phyloP scores from a whole-genome alignment of 2,888 invertebrate species.

The Xylota segnis region DNA sequence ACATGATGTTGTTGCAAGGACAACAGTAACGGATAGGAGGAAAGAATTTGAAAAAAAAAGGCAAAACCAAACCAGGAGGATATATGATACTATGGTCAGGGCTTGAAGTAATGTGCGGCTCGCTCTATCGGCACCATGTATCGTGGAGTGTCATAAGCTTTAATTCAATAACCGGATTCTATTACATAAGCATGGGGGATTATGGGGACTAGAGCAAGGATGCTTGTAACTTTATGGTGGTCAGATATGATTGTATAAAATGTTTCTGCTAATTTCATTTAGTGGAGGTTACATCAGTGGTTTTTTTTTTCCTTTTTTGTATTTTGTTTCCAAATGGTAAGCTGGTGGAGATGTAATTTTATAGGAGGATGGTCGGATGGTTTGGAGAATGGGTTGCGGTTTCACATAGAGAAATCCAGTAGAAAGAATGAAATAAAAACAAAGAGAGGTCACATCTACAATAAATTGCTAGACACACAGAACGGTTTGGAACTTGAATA shows the following conservation, averaged over 20 bases:
- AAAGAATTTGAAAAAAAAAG: constrained; percentile 9
- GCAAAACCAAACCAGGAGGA: neutral
- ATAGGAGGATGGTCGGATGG: too few relatives aligned
- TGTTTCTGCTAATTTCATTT: constrained; percentile 58
- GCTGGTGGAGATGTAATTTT: neutral
- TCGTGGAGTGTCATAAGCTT: constrained; percentile 60
- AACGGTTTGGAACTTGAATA: too few relatives aligned
- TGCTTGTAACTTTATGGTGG: constrained; percentile 27
- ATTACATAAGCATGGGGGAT: constrained; percentile 33
- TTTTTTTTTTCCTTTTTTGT: neutral
- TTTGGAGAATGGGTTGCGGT: too few relatives aligned
- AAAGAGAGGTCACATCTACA: too few relatives aligned
- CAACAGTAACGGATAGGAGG: neutral
- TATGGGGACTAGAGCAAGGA: constrained; percentile 34
- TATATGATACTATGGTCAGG: neutral
- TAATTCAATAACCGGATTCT: constrained; percentile 64
- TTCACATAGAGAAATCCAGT: too few relatives aligned
- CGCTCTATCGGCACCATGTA: constrained; percentile 56
- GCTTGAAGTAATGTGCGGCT: constrained; percentile 37
- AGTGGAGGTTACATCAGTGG: constrained; percentile 26
- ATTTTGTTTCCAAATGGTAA: neutral
- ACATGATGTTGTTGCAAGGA: constrained; percentile 41
- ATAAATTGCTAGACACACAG: too few relatives aligned
- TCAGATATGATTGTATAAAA: constrained; percentile 44
- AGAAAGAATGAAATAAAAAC: too few relatives aligned